Evolutionary conservation across 2,113 vertebrate genomes (phyloP), one percentile per base, ranked within the genome.

Genomic region (Piliocolobus tephrosceles): DNA sequence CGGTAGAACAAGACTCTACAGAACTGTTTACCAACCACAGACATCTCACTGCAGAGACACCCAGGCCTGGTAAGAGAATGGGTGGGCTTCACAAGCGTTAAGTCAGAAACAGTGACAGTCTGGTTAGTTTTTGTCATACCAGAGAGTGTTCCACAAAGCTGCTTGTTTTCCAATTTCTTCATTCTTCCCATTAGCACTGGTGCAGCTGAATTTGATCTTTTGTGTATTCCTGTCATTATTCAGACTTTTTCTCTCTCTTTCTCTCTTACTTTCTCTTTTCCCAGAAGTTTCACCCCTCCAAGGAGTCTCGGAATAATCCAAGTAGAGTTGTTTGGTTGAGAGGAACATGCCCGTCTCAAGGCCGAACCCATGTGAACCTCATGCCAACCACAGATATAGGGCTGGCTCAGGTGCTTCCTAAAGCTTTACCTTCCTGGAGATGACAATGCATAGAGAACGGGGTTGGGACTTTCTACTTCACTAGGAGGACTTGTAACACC

Each of bases 41-140:
- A 72, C 98, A 98, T 82, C 97, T 98, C 0, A 85, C 97, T 3
- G 98, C 98, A 96, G 99, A 99, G 98, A 98, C 99, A 70, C 98
- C 97, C 78, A 64, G 98, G 52, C 43, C 98, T 85, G 99, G 99
- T 99, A 98, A 99, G 99, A 85, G 85, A 94, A 94, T 0, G 27
- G 82, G 94, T 76, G 76, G 52, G 11, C 43, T 1, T 0, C 75
- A 7, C 57, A 11, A 8, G 35, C 8, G 6, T 4, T 32, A 68
- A 0, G 6, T 35, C 20, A 13, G 55, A 23, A 38, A 6, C 45
- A 50, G 45, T 3, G 20, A 23, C 70, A 20, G 18, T 17, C 23
- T 4, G 40, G 32, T 40, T 25, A 0, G 6, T 8, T 61, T 78
- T 25, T 23, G 25, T 68, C 16, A 9, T 16, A 1, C 18, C 61